Evolutionary conservation across 2,113 vertebrate genomes (phyloP), one percentile per base, ranked within the genome.

Genomic region (Ophiodon elongatus): DNA sequence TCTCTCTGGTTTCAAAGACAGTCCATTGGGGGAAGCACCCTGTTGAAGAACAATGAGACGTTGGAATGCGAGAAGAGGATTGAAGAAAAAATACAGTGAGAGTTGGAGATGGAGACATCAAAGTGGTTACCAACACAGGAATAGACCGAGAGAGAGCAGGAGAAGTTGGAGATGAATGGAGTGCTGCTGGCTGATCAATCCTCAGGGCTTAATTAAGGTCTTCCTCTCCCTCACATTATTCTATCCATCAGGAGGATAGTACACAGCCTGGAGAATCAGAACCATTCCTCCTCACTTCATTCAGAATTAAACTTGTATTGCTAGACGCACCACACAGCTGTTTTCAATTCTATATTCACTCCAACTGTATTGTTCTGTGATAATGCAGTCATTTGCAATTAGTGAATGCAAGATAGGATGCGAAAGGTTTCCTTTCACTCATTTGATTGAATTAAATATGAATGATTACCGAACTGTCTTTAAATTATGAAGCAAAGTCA

Each of bases 121-220:
- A 56, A 56, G 52, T 56, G 52, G 52, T 56, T 56, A 10, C 23
- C 52, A 25, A 56, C 52, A 39, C 39, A 71, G 66, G 0, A 79
- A 33, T 13, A 27, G 9, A 54, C 60, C 4, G 45, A 47, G 45
- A 47, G 52, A 56, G 35, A 66, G n/a, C 8, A 45, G 35, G 10
- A 25, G 52, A 15, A 59, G 68, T 47, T 39, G 3, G 25, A 39
- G 73, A 73, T 45, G 82, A 47, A 64, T 35, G 64, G 23, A 54
- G 59, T 4, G 73, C 54, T 67, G 45, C 66, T 7, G 67, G 78
- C 88, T 86, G 86, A 91, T 91, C 60, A 91, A 87, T 92, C 86
- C 83, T 63, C 68, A 31, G 63, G 81, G 83, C 81, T 91, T 93
- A 91, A 92, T 93, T 92, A 87, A 81, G 75, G 75, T 85, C 76